Evolutionary conservation across 2,888 invertebrate genomes (phyloP).

Genomic region (Hirtodrosophila duncani): DNA sequence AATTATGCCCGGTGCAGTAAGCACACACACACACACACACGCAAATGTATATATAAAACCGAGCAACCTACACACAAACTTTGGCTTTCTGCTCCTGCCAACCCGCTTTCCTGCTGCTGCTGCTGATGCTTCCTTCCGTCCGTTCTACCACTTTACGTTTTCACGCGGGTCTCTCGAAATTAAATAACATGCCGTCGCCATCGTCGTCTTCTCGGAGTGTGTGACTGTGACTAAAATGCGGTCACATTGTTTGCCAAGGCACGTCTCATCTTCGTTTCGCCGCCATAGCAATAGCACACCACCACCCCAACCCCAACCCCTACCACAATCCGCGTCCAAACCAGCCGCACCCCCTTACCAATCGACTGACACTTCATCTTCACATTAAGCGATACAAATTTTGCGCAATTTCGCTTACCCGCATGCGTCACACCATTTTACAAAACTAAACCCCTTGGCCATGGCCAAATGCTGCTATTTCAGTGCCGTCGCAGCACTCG

Average conservation of each 20-base stretch:
- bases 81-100: constrained; percentile 21
- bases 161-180: constrained; percentile 31
- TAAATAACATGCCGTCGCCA: constrained; percentile 30
- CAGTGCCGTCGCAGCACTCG: too few species aligned
- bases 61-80: constrained; percentile 14
- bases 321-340: background rate
- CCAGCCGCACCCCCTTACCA: constrained; percentile 1
- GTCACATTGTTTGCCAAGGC: constrained; percentile 68
- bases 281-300: background rate
- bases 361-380: background rate
- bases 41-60: constrained; percentile 3
- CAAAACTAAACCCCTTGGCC: constrained; percentile 40
- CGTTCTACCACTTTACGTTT: constrained; percentile 26
- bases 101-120: background rate
- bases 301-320: background rate
- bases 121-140: background rate
- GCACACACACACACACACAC: constrained; percentile 39
- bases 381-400: constrained; percentile 34
- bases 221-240: constrained; percentile 74
- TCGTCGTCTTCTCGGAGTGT: constrained; percentile 21
- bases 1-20: constrained; percentile 68
- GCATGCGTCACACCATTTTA: constrained; percentile 65
- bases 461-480: too few species aligned
- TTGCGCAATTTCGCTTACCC: constrained; percentile 54
- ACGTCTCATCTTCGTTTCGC: constrained; percentile 34